Evolutionary conservation across 2,113 vertebrate species (phyloP), one percentile per base, ranked within the genome.

Genomic region (Malurus melanocephalus): DNA sequence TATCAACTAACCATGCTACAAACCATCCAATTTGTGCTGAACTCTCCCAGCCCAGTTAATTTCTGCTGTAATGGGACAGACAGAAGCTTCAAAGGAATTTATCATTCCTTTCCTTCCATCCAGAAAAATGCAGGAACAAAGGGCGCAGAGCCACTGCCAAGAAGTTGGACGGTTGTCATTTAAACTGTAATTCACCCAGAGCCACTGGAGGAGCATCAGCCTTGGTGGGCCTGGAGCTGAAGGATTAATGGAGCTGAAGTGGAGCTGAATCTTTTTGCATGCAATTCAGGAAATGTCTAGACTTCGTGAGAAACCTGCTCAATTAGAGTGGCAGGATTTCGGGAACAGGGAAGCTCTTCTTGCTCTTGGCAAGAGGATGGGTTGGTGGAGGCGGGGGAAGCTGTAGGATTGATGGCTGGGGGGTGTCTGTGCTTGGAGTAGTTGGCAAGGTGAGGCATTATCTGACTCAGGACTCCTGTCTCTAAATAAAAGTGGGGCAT

Each of bases 221-320:
- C 71, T 77, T 59, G 62, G 71, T 92, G 75, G 84, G 71, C 59
- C 66, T 74, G 61, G 61, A 91, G 53, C 4, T 74, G 56, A 43
- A 94, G 73, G 87, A 94, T 94, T 91, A 92, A 95, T 95, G 93
- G 93, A 55, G 69, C 77, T 88, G 86, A 83, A 93, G 88, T 4
- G 10, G 59, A 93, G 79, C 52, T 77, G 81, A 78, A 93, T 87
- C 35, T 92, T 89, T 94, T 90, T 92, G 62, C 93, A 95, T 95
- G 93, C 91, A 85, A 75, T 92, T 90, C 93, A 89, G 90, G 94
- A 89, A n/a, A 93, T 23, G 94, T 96, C 95, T 96, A 96, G 95
- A 95, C 95, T 94, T 78, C 38, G 72, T 71, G 87, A 94, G 90
- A 75, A 79, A 93, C 69, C 69, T 75, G 71, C 88, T 92, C 89